Base-by-base conservation (phyloP, 2,888 invertebrate species). In the Noctua janthe region DNA sequence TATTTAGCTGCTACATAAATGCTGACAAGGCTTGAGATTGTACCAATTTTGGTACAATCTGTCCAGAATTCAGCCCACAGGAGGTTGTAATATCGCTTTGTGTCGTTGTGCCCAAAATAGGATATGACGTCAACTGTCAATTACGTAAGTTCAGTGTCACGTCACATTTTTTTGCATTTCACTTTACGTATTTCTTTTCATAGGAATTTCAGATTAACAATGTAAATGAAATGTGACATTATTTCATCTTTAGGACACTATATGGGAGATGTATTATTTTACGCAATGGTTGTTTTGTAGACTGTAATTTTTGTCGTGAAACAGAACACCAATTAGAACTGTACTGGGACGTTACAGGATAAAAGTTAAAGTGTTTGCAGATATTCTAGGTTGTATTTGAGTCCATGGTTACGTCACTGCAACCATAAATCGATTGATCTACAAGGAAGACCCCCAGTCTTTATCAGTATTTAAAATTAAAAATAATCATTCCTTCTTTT, bases 1-100 rank as follows among this genome's bases (percentile, higher is more conserved):
- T 88, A 90, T 91, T 87, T 86, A 88, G 83, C 84, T 85, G 62
- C 71, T 74, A 90, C 84, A 78, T 82, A 84, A 87, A 83, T 74
- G 87, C 88, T 86, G 90, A 90, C 87, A 83, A 59, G 81, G 76
- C 81, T 74, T 62, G 81, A 88, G 88, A 85, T 81, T 85, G 74
- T 83, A 82, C 72, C 73, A 86, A 74, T 74, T 75, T 79, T 74
- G 80, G 73, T 76, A 78, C 78, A 71, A 80, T 83, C 76, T 79
- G 73, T 72, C 73, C 80, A 73, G 56, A 85, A 89, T 64, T 71
- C 84, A 71, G 64, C 49, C 76, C 62, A 29, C 72, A 59, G 66
- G n/a, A 67, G n/a, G 76, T 56, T 74, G 72, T 66, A 51, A 75
- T 69, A 74, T 79, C 56, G n/a, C 72, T 71, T 47, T 79, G 74